Evolutionary conservation across 2,797 vertebrate species (phyloP).

Genomic region (Podarcis siculus): DNA sequence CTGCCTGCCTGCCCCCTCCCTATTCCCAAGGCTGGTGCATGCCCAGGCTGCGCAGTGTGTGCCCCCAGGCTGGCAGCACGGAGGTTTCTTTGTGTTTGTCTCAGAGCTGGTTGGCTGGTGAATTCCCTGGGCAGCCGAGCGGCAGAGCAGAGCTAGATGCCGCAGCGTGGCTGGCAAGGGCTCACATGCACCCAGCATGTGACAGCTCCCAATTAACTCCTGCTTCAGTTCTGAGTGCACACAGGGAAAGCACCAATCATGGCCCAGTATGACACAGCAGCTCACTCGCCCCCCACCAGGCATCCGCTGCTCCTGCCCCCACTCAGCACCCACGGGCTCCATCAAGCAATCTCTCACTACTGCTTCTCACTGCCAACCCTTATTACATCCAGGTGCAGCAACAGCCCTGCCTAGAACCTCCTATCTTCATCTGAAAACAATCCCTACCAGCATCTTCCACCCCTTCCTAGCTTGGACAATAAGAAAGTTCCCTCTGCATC

Average conservation of each 20-base stretch:
- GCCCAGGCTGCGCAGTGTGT: constrained; percentile 21
- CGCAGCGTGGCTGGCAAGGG: constrained; percentile 38
- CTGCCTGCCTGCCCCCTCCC: constrained; percentile 4
- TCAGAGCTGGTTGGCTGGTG: constrained; percentile 32
- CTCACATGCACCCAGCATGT: constrained; percentile 47
- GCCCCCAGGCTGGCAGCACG: constrained; percentile 31
- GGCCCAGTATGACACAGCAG: constrained; percentile 11
- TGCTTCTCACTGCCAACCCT: background rate
- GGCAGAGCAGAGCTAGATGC: constrained; percentile 36
- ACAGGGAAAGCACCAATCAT: constrained; percentile 12
- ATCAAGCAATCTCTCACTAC: background rate
- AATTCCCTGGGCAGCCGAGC: constrained; percentile 41
- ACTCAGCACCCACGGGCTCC: background rate
- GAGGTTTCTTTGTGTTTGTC: constrained; percentile 39
- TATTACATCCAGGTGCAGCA: background rate
- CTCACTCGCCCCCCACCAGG: background rate
- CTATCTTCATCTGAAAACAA: background rate
- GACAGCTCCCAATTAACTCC: constrained; percentile 46
- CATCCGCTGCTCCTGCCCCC: background rate
- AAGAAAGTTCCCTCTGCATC: background rate
- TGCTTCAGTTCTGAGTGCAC: constrained; percentile 25
- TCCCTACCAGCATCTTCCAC: background rate
- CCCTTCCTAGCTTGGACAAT: background rate
- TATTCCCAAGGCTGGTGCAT: constrained; percentile 29
- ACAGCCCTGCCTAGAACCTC: background rate